Base-by-base conservation (phyloP, 1,140 invertebrate species). In the Trypoxylus dichotomus region DNA sequence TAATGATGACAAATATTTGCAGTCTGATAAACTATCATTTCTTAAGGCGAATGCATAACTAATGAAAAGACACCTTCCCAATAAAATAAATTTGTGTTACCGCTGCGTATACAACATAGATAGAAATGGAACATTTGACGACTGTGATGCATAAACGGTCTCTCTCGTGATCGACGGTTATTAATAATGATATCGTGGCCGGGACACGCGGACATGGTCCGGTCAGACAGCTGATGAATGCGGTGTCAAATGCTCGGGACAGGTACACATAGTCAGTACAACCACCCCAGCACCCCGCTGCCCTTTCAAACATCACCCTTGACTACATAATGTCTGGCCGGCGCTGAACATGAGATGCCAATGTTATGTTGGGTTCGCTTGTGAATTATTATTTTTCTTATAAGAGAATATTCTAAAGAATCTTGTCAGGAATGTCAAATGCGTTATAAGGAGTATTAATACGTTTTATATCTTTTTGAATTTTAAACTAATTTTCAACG, bases 161-260 rank as follows among this genome's bases (percentile, higher is more conserved):
- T 74, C 72, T 74, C 25, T 47, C 32, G 72, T 41, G 80, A 80
- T 80, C 63, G 80, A 81, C 77, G 77, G 37, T 60, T 81, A 81
- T 81, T 81, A 81, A 81, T 81, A 81, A 81, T 79, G 80, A 81
- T 81, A 81, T 81, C 79, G 78, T 73, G 74, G 43, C 75, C 27
- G 19, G 75, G 78, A 81, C 78, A 76, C 41, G 78, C 41, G 78
- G 77, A 80, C 80, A 80, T 68, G 80, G 77, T 76, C 42, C 58
- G 42, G 60, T 29, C 74, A 73, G 80, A 80, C 80, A 80, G 71
- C 76, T 81, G 80, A 81, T 81, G 80, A 81, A 81, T 81, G 80
- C 77, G 75, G 77, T 81, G 80, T 81, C 80, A 81, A 78, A 75
- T 75, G 68, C 43, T 68, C 43, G 29, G 27, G 79, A 80, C 79